A percentile compares a stretch with the other conserved stretches of the same genome.
Conservation (phyloP, 2,888 invertebrate genomes). For the Smittia aterrima region DNA sequence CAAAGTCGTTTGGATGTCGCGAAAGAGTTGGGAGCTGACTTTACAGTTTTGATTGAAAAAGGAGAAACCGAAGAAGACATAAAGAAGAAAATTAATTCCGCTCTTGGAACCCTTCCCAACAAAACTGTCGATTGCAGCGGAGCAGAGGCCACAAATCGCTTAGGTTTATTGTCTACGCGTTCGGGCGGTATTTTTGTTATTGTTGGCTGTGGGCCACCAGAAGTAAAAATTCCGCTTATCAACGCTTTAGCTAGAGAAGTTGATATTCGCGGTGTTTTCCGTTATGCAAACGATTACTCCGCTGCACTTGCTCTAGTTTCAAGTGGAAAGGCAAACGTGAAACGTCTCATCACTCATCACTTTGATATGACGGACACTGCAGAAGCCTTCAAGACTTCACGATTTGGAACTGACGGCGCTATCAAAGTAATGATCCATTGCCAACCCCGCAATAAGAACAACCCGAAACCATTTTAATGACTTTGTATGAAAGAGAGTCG, state of each 20-base stretch:
- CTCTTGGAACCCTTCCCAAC: constrained; percentile 66
- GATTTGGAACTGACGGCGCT: constrained; percentile 66
- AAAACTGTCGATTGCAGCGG: constrained; percentile 88
- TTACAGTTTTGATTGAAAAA: constrained; percentile 60
- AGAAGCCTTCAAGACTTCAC: constrained; percentile 80
- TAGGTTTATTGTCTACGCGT: constrained; percentile 76
- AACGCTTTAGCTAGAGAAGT: constrained; percentile 81
- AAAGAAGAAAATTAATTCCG: constrained; percentile 59
- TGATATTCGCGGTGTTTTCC: constrained; percentile 88
- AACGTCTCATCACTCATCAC: constrained; percentile 80
- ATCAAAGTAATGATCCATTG: constrained; percentile 94
- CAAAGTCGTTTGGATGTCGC: constrained; percentile 70
- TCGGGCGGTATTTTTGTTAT: constrained; percentile 82
- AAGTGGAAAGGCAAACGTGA: constrained; percentile 73
- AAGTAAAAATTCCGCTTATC: constrained; percentile 77
- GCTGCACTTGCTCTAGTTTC: constrained; percentile 76
- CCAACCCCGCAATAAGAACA: too few relatives aligned
- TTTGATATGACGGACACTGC: constrained; percentile 74
- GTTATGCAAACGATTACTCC: constrained; percentile 87
- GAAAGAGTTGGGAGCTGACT: constrained; percentile 73
- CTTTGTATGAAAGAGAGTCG: too few relatives aligned
- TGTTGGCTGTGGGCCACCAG: constrained; percentile 82
- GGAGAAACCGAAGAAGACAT: constrained; percentile 60
- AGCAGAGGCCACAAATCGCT: constrained; percentile 70
- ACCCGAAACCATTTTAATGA: too few relatives aligned